phyloP scores from a whole-genome alignment of 1,140 invertebrate genomes.

The Drosophila ananassae region DNA sequence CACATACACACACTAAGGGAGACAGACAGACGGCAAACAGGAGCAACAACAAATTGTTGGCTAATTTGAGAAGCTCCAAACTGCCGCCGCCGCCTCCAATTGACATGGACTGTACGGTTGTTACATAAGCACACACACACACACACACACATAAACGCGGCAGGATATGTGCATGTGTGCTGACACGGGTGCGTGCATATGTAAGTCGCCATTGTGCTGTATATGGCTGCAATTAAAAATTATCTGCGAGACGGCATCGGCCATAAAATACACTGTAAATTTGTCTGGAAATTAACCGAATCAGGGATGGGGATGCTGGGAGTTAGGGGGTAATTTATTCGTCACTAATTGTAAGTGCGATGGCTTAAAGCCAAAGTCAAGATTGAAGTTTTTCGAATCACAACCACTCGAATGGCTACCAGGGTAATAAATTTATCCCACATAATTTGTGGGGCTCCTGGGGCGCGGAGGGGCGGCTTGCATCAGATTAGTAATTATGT shows the following conservation, averaged over 20 bases:
- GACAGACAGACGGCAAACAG: slow-evolving; percentile 4
- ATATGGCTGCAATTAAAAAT: slow-evolving; percentile 67
- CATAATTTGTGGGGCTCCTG: slow-evolving; percentile 23
- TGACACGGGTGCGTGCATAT: slow-evolving; percentile 6
- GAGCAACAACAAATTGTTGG: slow-evolving; percentile 69
- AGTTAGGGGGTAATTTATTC: background rate
- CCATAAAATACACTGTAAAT: slow-evolving; percentile 67
- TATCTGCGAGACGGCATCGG: slow-evolving; percentile 64
- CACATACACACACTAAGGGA: background rate
- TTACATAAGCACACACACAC: slow-evolving; percentile 22
- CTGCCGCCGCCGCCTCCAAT: slow-evolving; percentile 24
- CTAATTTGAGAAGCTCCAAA: slow-evolving; percentile 70
- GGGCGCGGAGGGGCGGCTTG: slow-evolving; percentile 19
- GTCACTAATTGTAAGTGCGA: background rate
- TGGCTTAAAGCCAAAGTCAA: background rate
- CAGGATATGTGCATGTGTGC: slow-evolving; percentile 12
- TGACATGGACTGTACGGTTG: slow-evolving; percentile 26
- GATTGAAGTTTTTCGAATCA: slow-evolving; percentile 10
- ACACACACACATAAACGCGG: background rate
- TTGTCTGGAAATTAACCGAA: slow-evolving; percentile 4
- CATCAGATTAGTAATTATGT: slow-evolving; percentile 76
- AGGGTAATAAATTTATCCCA: slow-evolving; percentile 64
- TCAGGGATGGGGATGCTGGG: background rate
- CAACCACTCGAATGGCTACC: slow-evolving; percentile 2
- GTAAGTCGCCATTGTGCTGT: slow-evolving; percentile 10